phyloP scores from a whole-genome alignment of 1,140 invertebrate genomes.

The Leguminivora glycinivorella region DNA sequence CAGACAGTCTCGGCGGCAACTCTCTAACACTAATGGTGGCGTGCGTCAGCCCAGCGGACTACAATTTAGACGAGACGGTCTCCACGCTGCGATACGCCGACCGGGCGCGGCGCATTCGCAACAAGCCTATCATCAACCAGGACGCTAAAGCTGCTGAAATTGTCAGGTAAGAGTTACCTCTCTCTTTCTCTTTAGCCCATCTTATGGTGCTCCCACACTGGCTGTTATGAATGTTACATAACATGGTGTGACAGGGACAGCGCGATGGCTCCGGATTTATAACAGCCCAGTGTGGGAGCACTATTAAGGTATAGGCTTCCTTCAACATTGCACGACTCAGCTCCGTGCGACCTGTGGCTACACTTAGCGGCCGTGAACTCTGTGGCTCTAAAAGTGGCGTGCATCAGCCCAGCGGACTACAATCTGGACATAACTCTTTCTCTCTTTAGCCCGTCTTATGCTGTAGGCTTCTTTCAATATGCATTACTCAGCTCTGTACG shows the following conservation, averaged over 20 bases:
- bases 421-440: constrained; percentile 95
- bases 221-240: no score
- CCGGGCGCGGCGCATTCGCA: constrained; percentile 93
- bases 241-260: no score
- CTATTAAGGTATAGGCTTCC: no score
- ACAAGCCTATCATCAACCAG: constrained; percentile 94
- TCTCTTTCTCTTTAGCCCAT: no score
- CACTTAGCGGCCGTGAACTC: constrained; percentile 96
- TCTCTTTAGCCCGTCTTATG: no score
- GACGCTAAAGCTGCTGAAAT: constrained; percentile 89
- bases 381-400: constrained; percentile 95
- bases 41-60: constrained; percentile 94
- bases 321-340: no score
- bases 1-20: constrained; percentile 89
- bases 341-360: no score
- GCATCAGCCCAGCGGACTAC: constrained; percentile 93
- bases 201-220: no score
- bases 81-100: constrained; percentile 95
- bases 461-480: no score
- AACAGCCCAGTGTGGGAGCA: no score
- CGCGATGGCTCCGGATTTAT: no score
- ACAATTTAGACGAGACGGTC: constrained; percentile 93
- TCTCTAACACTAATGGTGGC: constrained; percentile 96
- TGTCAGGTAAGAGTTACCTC: constrained; percentile 73
- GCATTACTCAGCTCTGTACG: no score